Evolutionary conservation across 2,888 invertebrate genomes (phyloP).

Genomic region (Lysandra coridon): DNA sequence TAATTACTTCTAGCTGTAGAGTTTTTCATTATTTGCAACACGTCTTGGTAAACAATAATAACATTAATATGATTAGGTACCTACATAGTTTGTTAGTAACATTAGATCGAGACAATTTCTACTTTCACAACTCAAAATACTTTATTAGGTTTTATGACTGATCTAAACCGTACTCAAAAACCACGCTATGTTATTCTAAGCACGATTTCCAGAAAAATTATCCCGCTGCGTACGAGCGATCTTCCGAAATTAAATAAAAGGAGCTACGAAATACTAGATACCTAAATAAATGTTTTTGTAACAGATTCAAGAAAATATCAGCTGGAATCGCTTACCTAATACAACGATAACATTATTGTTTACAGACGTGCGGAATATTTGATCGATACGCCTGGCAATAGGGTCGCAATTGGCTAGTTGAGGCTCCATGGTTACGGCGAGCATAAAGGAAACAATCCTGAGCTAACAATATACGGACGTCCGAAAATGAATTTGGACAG

Average conservation of each 20-base stretch:
- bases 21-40: no score
- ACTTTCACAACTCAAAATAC: no score
- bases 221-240: neutral
- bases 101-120: no score
- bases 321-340: slow-evolving; percentile 8
- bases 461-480: neutral
- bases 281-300: slow-evolving; percentile 4
- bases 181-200: neutral
- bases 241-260: neutral
- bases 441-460: neutral
- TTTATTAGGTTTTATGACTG: neutral
- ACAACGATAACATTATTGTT: slow-evolving; percentile 10
- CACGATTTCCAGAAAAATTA: neutral
- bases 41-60: no score
- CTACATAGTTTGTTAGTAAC: no score
- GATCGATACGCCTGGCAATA: slow-evolving; percentile 10
- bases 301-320: slow-evolving; percentile 12
- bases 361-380: neutral
- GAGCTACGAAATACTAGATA: neutral
- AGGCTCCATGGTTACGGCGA: slow-evolving; percentile 25
- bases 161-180: neutral
- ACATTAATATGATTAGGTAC: no score
- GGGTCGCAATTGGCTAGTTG: slow-evolving; percentile 20
- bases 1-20: no score
- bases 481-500: slow-evolving; percentile 29